Percentiles rank a stretch among this genome's conserved stretches.
These are phyloP conservation scores for Neoarius graeffei DNA, from an alignment of 2,113 vertebrate species.

Conservation along the genomic window DNA sequence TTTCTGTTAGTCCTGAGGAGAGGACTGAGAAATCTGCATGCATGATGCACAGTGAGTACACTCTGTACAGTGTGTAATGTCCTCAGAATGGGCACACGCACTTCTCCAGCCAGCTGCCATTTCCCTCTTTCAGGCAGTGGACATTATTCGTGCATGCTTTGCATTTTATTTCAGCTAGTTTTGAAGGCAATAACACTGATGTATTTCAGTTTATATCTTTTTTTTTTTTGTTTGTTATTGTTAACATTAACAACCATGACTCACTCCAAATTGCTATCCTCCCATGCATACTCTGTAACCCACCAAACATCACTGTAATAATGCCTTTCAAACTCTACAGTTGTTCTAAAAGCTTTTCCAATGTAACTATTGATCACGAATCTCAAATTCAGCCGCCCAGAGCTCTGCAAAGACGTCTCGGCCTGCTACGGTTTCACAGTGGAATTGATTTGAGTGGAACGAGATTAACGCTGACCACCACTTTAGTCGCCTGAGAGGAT, in stretches of 20 bases:
- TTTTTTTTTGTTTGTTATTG: neutral
- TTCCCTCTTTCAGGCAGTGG: neutral
- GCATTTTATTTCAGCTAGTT: neutral
- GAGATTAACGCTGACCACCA: constrained; percentile 29
- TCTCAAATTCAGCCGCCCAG: constrained; percentile 18
- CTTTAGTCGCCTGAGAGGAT: constrained; percentile 25
- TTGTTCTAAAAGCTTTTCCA: constrained; percentile 41
- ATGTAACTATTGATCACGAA: constrained; percentile 35
- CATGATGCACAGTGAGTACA: neutral
- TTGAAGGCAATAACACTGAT: neutral
- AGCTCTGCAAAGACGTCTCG: constrained; percentile 8
- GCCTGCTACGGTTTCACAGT: constrained; percentile 11
- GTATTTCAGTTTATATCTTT: neutral
- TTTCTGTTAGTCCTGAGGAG: neutral
- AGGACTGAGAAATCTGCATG: neutral
- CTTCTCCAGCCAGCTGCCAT: neutral
- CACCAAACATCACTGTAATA: constrained; percentile 13
- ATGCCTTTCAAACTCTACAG: constrained; percentile 4
- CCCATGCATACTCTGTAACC: constrained; percentile 9
- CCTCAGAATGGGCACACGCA: neutral
- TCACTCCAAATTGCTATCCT: constrained; percentile 4
- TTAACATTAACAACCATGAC: constrained; percentile 5
- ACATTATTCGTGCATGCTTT: neutral
- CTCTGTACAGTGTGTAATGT: neutral
- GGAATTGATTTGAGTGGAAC: constrained; percentile 2